Percentiles rank a stretch among this genome's conserved stretches.
Conservation (phyloP, 2,113 vertebrate species). For the Motacilla tschutschensis region DNA sequence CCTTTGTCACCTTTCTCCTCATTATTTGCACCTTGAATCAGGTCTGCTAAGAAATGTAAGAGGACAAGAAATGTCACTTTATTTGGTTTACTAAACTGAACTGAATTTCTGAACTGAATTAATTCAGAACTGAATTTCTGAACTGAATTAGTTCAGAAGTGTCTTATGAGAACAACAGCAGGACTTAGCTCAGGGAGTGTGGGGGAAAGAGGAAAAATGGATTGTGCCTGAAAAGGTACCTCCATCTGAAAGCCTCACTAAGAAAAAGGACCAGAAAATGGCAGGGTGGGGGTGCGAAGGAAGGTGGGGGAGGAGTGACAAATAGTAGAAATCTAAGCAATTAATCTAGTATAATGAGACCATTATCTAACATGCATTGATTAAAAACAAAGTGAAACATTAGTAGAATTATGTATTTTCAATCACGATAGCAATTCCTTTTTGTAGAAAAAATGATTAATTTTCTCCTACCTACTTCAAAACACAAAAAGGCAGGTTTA, state of each 20-base stretch:
- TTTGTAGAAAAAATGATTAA: background rate
- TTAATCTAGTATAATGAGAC: background rate
- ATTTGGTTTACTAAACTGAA: background rate
- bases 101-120: background rate
- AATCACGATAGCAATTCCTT: background rate
- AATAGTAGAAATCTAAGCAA: background rate
- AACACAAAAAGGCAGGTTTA: background rate
- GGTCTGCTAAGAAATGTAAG: background rate
- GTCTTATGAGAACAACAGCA: background rate
- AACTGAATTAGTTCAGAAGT: background rate
- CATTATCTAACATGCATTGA: background rate
- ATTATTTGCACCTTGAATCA: background rate
- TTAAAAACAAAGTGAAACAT: background rate
- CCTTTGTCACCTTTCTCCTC: background rate
- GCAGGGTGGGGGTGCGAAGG: fast-evolving
- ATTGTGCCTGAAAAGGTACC: background rate
- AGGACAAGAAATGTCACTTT: background rate
- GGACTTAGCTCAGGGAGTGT: fast-evolving
- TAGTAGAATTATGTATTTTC: background rate
- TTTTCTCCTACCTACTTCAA: background rate
- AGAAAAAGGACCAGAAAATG: background rate
- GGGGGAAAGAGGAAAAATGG: background rate
- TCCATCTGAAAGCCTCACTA: background rate
- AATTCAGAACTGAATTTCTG: background rate
- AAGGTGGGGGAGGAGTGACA: background rate